Evolutionary conservation across 2,113 vertebrate genomes (phyloP).

Genomic region (Gymnobelideus leadbeateri): DNA sequence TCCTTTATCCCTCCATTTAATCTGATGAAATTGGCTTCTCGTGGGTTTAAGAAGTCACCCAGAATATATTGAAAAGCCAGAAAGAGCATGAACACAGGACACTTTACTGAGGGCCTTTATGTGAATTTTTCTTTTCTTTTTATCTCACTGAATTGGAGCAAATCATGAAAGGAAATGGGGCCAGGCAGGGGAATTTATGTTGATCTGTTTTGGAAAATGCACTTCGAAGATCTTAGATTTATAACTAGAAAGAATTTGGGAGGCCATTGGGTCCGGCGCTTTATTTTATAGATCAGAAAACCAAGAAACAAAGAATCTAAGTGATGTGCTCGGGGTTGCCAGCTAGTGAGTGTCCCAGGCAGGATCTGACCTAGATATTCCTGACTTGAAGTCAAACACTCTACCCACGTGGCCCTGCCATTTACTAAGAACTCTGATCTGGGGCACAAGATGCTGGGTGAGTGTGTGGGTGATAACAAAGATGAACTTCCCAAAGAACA

Average conservation of each 20-base stretch:
- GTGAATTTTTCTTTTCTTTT: not conserved
- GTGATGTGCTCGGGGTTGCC: not conserved
- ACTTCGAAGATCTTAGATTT: not conserved
- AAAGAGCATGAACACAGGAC: not conserved
- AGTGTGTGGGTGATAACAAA: not conserved
- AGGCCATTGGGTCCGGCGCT: not conserved
- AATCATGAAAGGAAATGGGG: not conserved
- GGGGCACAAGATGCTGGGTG: not conserved
- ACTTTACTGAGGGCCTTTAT: not conserved
- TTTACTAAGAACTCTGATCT: not conserved
- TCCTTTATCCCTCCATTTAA: not conserved
- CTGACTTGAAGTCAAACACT: not conserved
- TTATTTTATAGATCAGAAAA: not conserved
- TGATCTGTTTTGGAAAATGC: not conserved
- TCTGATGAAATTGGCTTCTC: not conserved
- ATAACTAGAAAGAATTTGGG: not conserved
- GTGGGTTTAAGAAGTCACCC: not conserved
- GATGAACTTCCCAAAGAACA: not conserved
- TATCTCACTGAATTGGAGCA: not conserved
- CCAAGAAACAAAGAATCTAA: not conserved
- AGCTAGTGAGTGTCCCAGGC: not conserved
- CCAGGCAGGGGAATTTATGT: not conserved
- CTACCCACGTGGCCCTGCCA: not conserved
- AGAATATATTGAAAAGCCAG: not conserved
- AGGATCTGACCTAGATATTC: not conserved